Base-by-base conservation (phyloP, 2,113 vertebrate genomes). In the zebrafish (Danio rerio) region DNA sequence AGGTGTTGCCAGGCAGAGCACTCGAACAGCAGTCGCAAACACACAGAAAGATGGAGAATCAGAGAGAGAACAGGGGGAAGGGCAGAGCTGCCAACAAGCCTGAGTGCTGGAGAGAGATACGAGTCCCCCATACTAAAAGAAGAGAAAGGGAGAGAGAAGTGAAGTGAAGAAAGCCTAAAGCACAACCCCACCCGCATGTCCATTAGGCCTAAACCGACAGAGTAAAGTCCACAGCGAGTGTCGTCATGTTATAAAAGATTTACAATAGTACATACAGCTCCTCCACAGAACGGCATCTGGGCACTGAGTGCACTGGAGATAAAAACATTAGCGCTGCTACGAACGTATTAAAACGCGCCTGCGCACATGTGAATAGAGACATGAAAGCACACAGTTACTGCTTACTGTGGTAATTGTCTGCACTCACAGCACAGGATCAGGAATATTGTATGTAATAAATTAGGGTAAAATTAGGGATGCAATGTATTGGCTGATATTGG, bases 1-100 rank as follows among this genome's bases (percentile, higher is more conserved):
- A 87, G 78, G 86, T 87, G 86, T 87, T 87, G 86, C 86, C 86
- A 87, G 86, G 86, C 86, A 87, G 81, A 87, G 81, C 80, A 80
- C 83, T 87, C 83, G 81, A 85, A 77, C 62, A 79, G 83, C 80
- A 86, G 80, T 31, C 69, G 18, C 3, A 49, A 61, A 78, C 43
- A 82, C 83, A 82, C 55, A 87, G 13, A 79, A 52, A 53, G 11
- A 68, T 20, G 18, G 50, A 66, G 16, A 49, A 55, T 42, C 62
- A 2, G 43, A 9, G 15, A 50, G 68, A 1, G 78, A 9, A 53
- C 40, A 49, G 83, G 81, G 71, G 78, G 86, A 69, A 45, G 49
- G 78, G 71, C 10, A 83, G 84, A 85, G 75, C 73, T 88, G 81
- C 87, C 66, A 88, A 88, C 89, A 87, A 83, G 76, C 69, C 79